These are phyloP conservation scores for Parapsyche elsis DNA, from an alignment of 1,140 invertebrate species.

Conservation along the genomic window DNA sequence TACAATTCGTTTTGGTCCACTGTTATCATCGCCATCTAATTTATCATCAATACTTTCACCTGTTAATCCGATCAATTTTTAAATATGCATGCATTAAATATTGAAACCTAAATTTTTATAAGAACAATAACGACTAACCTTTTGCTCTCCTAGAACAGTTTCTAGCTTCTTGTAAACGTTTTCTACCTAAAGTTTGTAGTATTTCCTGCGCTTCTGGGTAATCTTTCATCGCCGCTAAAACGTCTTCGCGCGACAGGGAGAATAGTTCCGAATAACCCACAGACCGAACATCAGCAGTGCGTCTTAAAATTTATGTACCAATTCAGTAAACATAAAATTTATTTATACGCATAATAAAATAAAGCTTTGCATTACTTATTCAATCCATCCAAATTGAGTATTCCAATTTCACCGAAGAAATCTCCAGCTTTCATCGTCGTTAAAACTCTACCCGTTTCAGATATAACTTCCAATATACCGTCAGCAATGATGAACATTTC, in stretches of 20 bases:
- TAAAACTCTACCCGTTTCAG: constrained; percentile 90
- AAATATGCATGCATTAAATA: too few species aligned
- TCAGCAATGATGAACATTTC: constrained; percentile 99
- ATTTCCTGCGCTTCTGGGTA: constrained; percentile 97
- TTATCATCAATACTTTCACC: constrained; percentile 74
- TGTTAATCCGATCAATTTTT: constrained; percentile 71
- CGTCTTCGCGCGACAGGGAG: constrained; percentile 94
- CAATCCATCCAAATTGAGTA: constrained; percentile 93
- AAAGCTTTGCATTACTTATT: constrained; percentile 82
- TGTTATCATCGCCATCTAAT: constrained; percentile 73
- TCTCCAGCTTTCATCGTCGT: constrained; percentile 97
- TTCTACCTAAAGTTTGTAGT: constrained; percentile 85
- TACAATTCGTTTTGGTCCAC: constrained; percentile 79
- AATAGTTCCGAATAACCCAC: constrained; percentile 97
- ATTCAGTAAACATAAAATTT: not conserved
- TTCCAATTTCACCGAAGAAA: constrained; percentile 98
- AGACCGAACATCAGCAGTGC: constrained; percentile 94
- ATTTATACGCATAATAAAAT: constrained; percentile 35
- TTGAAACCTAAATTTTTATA: constrained; percentile 29
- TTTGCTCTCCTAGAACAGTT: constrained; percentile 65
- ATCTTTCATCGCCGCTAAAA: constrained; percentile 94
- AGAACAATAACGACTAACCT: constrained; percentile 19
- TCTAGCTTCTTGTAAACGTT: constrained; percentile 85
- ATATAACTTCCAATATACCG: constrained; percentile 95
- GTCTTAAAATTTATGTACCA: constrained; percentile 70